Conservation (phyloP, 2,797 vertebrate species). For the Alfaro cultratus region DNA sequence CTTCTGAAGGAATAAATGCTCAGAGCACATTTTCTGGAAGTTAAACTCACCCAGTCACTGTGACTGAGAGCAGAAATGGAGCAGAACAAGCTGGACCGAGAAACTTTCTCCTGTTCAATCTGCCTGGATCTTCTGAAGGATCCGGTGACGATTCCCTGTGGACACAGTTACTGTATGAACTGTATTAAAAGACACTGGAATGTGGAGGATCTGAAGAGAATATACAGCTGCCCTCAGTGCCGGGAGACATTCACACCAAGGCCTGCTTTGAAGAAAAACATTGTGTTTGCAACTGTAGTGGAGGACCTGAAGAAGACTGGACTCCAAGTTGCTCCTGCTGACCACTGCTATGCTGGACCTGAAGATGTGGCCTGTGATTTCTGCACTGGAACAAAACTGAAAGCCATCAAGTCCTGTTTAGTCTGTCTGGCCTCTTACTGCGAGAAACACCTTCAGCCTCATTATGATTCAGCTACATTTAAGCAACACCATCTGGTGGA, state of each 20-base stretch:
- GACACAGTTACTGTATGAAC: neutral
- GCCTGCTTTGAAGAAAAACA: neutral
- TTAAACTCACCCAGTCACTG: neutral
- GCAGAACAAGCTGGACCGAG: neutral
- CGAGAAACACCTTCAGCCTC: slow-evolving; percentile 6
- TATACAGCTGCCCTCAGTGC: slow-evolving; percentile 7
- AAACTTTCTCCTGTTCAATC: neutral
- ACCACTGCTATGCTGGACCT: slow-evolving; percentile 18
- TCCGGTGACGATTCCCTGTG: neutral
- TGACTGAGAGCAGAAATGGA: neutral
- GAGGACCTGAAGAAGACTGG: slow-evolving; percentile 16
- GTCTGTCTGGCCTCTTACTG: neutral
- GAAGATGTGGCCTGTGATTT: neutral
- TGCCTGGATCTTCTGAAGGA: neutral
- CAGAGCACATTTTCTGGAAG: neutral
- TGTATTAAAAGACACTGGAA: slow-evolving; percentile 2
- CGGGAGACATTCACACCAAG: neutral
- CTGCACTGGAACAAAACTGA: slow-evolving; percentile 4
- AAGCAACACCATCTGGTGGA: slow-evolving; percentile 3
- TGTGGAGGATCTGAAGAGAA: neutral
- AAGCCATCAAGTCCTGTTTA: slow-evolving; percentile 10
- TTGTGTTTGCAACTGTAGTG: slow-evolving; percentile 1
- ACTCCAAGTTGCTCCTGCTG: slow-evolving; percentile 6
- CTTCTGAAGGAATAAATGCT: neutral
- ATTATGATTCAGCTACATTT: neutral